These are phyloP conservation scores for Elgaria multicarinata DNA, from an alignment of 2,113 vertebrate genomes.

Conservation along the genomic window DNA sequence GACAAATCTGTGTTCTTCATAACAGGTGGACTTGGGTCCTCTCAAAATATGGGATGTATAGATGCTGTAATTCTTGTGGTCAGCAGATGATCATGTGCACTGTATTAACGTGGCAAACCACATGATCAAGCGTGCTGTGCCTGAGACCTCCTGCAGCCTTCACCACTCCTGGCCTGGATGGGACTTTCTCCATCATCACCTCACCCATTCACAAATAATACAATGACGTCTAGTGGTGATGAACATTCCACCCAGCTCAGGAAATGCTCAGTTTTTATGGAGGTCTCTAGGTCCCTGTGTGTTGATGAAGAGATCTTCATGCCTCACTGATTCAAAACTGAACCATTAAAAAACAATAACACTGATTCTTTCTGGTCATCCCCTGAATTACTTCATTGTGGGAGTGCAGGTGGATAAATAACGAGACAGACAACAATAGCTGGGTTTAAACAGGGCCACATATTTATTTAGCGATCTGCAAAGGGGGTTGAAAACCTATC, in stretches of 20 bases:
- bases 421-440: too few species aligned
- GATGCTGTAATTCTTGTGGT: neutral
- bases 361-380: neutral
- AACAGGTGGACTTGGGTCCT: neutral
- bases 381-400: neutral
- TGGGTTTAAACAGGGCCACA: too few species aligned
- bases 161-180: neutral
- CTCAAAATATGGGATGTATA: neutral
- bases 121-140: too few species aligned
- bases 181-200: neutral
- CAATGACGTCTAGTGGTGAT: neutral
- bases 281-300: neutral
- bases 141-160: neutral
- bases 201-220: neutral
- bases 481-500: too few species aligned
- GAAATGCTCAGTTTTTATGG: neutral
- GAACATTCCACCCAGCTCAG: too few species aligned
- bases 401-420: too few species aligned
- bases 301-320: neutral
- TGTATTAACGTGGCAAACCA: too few species aligned
- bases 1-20: neutral
- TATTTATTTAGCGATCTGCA: too few species aligned
- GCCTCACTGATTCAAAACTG: neutral
- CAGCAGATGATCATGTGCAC: neutral
- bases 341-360: neutral